Percentiles rank a stretch among this genome's conserved stretches.
phyloP scores from a whole-genome alignment of 2,113 vertebrate genomes.

The Apus apus region DNA sequence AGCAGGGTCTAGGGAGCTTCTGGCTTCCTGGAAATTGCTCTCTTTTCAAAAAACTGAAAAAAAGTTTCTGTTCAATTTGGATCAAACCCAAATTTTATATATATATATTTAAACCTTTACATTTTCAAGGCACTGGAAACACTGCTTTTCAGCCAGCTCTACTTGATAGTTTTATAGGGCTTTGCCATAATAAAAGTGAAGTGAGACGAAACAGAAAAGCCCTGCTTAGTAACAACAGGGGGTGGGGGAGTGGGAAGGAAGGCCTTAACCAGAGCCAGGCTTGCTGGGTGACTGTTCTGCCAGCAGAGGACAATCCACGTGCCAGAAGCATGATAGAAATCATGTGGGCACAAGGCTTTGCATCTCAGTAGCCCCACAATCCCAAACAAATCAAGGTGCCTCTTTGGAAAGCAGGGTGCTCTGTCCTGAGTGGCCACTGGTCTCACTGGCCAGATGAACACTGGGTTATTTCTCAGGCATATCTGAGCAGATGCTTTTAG shows the following conservation, averaged over 20 bases:
- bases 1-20: slow-evolving; percentile 44
- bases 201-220: slow-evolving; percentile 66
- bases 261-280: slow-evolving; percentile 53
- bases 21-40: slow-evolving; percentile 62
- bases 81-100: neutral
- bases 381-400: neutral
- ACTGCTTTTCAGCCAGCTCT: slow-evolving; percentile 49
- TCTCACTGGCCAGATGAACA: neutral
- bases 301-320: neutral
- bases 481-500: slow-evolving; percentile 13
- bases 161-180: slow-evolving; percentile 67
- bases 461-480: neutral
- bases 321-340: neutral
- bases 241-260: slow-evolving; percentile 39
- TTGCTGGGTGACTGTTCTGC: slow-evolving; percentile 8
- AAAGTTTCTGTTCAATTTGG: slow-evolving; percentile 47
- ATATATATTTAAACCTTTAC: neutral
- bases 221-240: slow-evolving; percentile 61
- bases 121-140: slow-evolving; percentile 59
- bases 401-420: neutral
- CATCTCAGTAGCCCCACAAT: neutral
- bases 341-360: neutral
- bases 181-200: slow-evolving; percentile 60
- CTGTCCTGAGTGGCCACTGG: neutral
- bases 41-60: neutral